phyloP scores from a whole-genome alignment of 2,888 invertebrate species.

The Saturnia japonica region DNA sequence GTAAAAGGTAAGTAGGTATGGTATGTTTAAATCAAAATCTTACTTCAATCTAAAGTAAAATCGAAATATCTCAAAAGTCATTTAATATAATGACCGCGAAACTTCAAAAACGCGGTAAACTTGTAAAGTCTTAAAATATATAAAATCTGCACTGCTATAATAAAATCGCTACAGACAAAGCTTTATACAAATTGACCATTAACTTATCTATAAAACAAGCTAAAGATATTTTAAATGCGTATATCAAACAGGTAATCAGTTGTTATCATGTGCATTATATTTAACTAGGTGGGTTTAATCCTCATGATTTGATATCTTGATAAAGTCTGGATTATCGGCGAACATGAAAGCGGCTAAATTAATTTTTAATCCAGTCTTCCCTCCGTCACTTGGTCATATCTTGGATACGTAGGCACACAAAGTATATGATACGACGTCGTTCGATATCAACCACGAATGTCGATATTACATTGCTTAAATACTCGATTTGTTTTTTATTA shows the following conservation, averaged over 20 bases:
- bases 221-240: constrained; percentile 33
- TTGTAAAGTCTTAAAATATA: background rate
- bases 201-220: constrained; percentile 18
- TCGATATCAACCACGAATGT: constrained; percentile 41
- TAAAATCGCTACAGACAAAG: constrained; percentile 3
- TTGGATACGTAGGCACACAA: constrained; percentile 59
- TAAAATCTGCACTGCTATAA: constrained; percentile 26
- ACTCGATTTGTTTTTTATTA: constrained; percentile 1
- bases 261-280: constrained; percentile 74
- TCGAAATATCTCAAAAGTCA: background rate
- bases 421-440: constrained; percentile 41
- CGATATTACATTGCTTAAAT: constrained; percentile 28
- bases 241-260: constrained; percentile 66
- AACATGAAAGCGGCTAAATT: constrained; percentile 79
- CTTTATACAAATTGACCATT: constrained; percentile 12
- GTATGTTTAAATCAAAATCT: too few relatives aligned
- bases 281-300: constrained; percentile 76
- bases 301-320: constrained; percentile 77
- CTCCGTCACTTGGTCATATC: constrained; percentile 65
- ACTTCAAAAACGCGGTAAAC: background rate
- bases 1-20: too few relatives aligned
- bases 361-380: constrained; percentile 78
- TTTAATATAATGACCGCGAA: background rate
- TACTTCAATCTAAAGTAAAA: too few relatives aligned
- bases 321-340: constrained; percentile 78